Base-by-base conservation (phyloP, 92 coral and sea anemone genomes). In the Porites evermanni region DNA sequence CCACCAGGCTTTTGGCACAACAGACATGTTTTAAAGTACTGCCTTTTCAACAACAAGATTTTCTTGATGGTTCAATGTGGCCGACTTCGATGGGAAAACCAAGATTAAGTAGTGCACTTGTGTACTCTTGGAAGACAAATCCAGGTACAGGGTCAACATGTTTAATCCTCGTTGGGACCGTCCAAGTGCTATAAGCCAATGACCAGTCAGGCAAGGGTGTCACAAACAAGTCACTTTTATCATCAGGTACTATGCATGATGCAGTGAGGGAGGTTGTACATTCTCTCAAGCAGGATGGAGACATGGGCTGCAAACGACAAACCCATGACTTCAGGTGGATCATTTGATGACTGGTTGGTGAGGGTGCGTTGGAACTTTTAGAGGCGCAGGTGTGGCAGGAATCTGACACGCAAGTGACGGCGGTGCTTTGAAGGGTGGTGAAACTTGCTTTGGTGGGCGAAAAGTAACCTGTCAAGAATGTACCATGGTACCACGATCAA, bases 101-200 rank as follows among this genome's bases (percentile, higher is more conserved):
- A 68, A 90, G 84, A 80, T 90, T 88, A 12, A 59, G 72, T 16
- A 87, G 32, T 12, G 78, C 88, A 65, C 66, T 77, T 67, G 63
- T 23, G 76, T 67, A 75, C 21, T 21, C 76, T 8, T 76, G 75
- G n/a, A 75, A 82, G 20, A 84, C 74, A 29, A 91, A 83, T 77
- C 87, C 87, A 2, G 92, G 92, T 13, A 84, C 84, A 38, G 84
- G 89, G 70, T 88, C 92, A 64, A 91, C 92, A 51, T 87, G 75
- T 18, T 84, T 67, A 21, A 84, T 29, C 88, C 14, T 83, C 90
- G 11, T 70, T 78, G 17, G 87, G 89, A 56, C 91, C 91, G 67
- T 87, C 78, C 7, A 78, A 70, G 61, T 82, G 92, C 63, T 79
- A 89, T n/a, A 87, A 56, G 1, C 80, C 86, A 12, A 77, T 23